Percentiles rank a stretch among this genome's conserved stretches.
These are phyloP conservation scores for Petromus typicus DNA, from an alignment of 2,113 vertebrate genomes.

Conservation along the genomic window DNA sequence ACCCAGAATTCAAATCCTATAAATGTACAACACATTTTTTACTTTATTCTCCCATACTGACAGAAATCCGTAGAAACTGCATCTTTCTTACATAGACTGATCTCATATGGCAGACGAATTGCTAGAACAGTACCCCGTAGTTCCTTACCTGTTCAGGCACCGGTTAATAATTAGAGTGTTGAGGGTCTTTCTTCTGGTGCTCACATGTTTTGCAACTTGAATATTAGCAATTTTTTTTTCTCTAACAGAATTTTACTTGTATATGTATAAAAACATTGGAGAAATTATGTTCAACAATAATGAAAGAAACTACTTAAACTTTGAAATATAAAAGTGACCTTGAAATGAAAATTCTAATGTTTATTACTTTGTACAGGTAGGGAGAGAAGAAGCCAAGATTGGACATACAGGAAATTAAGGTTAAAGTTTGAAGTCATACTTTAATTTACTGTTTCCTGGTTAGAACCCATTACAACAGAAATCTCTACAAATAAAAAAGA, in stretches of 20 bases:
- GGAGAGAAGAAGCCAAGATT: conserved; percentile 35
- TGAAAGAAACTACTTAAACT: conserved; percentile 38
- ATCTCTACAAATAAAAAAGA: conserved; percentile 74
- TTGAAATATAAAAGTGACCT: conserved; percentile 52
- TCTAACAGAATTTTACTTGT: conserved; percentile 28
- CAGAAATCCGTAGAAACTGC: not conserved
- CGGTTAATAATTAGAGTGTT: conserved; percentile 20
- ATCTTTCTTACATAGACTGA: not conserved
- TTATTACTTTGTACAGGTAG: conserved; percentile 26
- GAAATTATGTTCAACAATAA: conserved; percentile 19
- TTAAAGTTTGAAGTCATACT: conserved; percentile 61
- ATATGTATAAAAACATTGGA: conserved; percentile 27
- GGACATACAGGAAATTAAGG: conserved; percentile 53
- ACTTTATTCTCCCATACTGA: conserved; percentile 3
- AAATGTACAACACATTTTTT: conserved; percentile 62
- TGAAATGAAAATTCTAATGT: not conserved
- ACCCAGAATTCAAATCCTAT: conserved; percentile 76
- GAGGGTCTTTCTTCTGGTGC: not conserved
- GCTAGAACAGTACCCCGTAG: not conserved
- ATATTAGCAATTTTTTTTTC: conserved; percentile 38
- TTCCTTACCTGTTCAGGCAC: not conserved
- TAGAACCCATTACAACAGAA: conserved; percentile 64
- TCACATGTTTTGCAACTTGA: conserved; percentile 34
- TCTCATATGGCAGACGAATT: conserved; percentile 33
- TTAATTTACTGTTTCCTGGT: conserved; percentile 67